Evolutionary conservation across 2,888 invertebrate genomes (phyloP), one percentile per base, ranked within the genome.

Genomic region (Spisula subtruncata): DNA sequence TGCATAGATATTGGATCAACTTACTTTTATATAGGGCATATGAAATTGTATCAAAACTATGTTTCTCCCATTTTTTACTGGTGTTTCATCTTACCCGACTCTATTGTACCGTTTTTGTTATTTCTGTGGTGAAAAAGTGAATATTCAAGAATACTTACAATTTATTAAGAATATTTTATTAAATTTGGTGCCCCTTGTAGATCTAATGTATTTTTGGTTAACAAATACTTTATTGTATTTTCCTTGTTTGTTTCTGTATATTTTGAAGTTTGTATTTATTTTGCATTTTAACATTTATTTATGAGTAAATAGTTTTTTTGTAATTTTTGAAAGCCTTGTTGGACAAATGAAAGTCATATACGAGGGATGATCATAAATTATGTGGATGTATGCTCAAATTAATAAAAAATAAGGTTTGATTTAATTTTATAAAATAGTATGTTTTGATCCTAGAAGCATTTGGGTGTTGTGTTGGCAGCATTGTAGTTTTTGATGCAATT

Each of bases 1-100:
- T 87, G 81, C 85, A 46, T 54, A 81, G 8, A 87, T 85, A 79
- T 87, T 79, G 87, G 87, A 85, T 56, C 41, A 83, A 87, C 84
- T 41, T 54, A 80, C 54, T 10, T 41, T 48, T 81, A 87, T 85
- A 90, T 90, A 90, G 90, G 90, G 90, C 90, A 90, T 90, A 85
- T 83, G 66, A 29, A 48, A 48, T 41, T 41, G 41, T 85, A 90
- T 90, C 90, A 90, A 90, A 87, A 90, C 60, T 82, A 51, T 46
- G 25, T 48, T 48, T 32, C 75, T 84, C 75, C 51, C 51, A 48
- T 56, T 84, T 29, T 84, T 41, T 32, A n/a, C 71, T 32, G 41
- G 25, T 75, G 35, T 75, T 1, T 75, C 75, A 75, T 75, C 35
- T 16, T 75, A 71, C 14, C 71, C 16, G 1, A 66, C n/a, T 66